phyloP scores from a whole-genome alignment of 2,113 vertebrate species.

The Chrysemys picta region DNA sequence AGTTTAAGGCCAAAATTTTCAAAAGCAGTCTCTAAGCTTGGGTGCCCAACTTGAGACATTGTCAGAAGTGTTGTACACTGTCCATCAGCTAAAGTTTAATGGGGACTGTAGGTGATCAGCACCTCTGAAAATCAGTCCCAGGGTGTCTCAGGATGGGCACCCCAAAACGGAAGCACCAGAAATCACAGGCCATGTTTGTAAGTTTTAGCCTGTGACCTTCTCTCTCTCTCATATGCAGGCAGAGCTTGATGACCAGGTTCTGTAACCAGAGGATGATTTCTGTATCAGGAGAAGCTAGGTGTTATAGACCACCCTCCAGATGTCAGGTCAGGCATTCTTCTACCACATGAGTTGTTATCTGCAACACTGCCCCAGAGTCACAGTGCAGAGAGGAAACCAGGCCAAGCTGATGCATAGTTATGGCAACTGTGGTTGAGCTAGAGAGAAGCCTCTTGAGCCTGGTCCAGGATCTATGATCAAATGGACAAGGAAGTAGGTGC shows the following conservation, averaged over 20 bases:
- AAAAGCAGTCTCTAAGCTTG: background rate
- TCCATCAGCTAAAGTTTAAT: background rate
- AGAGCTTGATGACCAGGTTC: background rate
- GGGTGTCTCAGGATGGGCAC: conserved; percentile 32
- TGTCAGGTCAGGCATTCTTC: background rate
- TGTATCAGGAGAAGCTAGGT: background rate
- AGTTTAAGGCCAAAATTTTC: background rate
- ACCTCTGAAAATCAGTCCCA: conserved; percentile 23
- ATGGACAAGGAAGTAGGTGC: too few species aligned
- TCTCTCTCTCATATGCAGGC: background rate
- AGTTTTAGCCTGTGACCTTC: background rate
- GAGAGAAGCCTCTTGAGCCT: too few species aligned
- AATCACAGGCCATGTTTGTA: background rate
- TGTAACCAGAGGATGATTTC: background rate
- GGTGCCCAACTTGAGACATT: background rate
- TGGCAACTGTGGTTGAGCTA: too few species aligned
- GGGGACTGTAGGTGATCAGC: accelerated
- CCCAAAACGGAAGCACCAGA: background rate
- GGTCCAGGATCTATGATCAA: too few species aligned
- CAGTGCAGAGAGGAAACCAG: too few species aligned
- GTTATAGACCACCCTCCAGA: background rate
- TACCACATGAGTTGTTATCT: too few species aligned
- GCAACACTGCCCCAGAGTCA: too few species aligned
- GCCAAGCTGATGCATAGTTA: too few species aligned
- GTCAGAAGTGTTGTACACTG: background rate